These are phyloP conservation scores for Tetrax tetrax DNA, from an alignment of 2,113 vertebrate genomes.

Conservation along the genomic window DNA sequence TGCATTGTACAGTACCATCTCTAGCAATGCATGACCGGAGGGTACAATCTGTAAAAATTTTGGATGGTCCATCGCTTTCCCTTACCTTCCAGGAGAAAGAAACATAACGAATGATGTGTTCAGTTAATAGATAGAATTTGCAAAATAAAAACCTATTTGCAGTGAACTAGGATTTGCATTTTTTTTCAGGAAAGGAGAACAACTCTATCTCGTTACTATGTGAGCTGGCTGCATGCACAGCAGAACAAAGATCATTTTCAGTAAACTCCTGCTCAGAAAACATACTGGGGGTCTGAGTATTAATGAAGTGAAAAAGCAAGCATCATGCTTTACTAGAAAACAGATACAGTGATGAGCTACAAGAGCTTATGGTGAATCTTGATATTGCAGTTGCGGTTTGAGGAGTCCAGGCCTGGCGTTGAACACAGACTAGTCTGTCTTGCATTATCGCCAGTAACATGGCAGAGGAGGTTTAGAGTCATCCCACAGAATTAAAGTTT, in stretches of 20 bases:
- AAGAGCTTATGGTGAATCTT: neutral
- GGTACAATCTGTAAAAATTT: slow-evolving; percentile 17
- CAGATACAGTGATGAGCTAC: neutral
- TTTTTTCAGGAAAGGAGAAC: neutral
- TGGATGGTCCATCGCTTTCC: neutral
- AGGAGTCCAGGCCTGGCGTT: neutral
- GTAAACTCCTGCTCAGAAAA: neutral
- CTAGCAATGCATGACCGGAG: neutral
- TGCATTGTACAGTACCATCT: neutral
- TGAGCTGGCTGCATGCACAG: neutral
- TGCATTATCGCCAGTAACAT: neutral
- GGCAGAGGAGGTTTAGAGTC: neutral
- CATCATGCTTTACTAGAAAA: neutral
- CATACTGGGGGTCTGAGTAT: neutral
- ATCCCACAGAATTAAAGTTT: neutral
- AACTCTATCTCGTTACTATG: neutral
- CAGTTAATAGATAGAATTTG: neutral
- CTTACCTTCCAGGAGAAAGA: neutral
- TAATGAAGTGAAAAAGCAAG: slow-evolving; percentile 2
- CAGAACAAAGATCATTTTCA: slow-evolving; percentile 21
- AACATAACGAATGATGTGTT: neutral
- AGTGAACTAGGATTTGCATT: neutral
- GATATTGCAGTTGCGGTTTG: neutral
- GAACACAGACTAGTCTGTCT: neutral
- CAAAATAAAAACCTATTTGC: neutral